Conservation (phyloP, 2,888 invertebrate genomes). For the Heliothis peltigera region DNA sequence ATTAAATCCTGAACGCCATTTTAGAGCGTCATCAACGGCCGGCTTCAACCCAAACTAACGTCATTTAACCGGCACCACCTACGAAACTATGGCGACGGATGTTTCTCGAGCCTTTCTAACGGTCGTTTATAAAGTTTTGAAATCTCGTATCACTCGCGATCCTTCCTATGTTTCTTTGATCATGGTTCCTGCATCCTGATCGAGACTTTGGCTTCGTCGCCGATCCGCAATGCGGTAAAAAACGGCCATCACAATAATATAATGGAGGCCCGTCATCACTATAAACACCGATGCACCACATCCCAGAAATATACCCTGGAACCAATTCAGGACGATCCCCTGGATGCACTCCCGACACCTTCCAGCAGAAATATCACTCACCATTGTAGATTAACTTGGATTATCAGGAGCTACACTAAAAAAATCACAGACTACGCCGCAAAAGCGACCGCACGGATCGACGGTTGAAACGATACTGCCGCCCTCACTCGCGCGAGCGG, state of each 20-base stretch:
- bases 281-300: constrained; percentile 88
- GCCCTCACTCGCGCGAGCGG: constrained; percentile 89
- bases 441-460: constrained; percentile 89
- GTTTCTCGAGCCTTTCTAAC: constrained; percentile 75
- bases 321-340: constrained; percentile 72
- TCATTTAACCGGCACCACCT: constrained; percentile 84
- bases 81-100: constrained; percentile 85
- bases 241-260: constrained; percentile 89
- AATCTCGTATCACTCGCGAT: constrained; percentile 58
- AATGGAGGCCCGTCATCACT: constrained; percentile 89
- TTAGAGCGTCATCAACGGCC: constrained; percentile 72
- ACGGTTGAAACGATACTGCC: constrained; percentile 90
- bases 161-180: constrained; percentile 54
- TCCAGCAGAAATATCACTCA: constrained; percentile 88
- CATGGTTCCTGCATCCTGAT: constrained; percentile 62
- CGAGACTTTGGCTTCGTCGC: constrained; percentile 68
- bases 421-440: constrained; percentile 90
- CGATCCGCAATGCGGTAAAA: constrained; percentile 90
- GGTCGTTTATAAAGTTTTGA: constrained; percentile 62
- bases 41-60: constrained; percentile 74
- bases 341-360: constrained; percentile 81
- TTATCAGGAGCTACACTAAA: constrained; percentile 90
- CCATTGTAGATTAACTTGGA: constrained; percentile 91
- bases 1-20: constrained; percentile 68
- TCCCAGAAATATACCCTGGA: constrained; percentile 83